Conservation (phyloP, 2,797 vertebrate species). For the Eulemur rubriventer region DNA sequence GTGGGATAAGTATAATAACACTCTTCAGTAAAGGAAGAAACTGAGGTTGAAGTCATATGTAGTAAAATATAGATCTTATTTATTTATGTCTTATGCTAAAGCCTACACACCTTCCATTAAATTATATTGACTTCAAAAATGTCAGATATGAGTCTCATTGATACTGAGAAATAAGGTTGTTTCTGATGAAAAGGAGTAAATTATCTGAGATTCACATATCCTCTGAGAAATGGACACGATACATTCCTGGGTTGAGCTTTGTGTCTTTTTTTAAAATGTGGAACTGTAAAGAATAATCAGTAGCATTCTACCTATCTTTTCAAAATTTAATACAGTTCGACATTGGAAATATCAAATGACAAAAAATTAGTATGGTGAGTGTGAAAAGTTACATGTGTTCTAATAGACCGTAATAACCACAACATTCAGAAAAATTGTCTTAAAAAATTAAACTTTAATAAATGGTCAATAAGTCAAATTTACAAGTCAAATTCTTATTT, state of each 20-base stretch:
- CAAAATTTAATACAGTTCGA: conserved; percentile 27
- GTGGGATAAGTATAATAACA: neutral
- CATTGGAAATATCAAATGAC: neutral
- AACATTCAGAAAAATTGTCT: neutral
- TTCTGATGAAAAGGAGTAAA: neutral
- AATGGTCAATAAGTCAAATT: neutral
- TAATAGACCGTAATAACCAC: neutral
- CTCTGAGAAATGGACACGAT: neutral
- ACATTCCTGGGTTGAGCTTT: neutral
- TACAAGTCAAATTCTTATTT: neutral
- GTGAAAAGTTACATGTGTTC: neutral
- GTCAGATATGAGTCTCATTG: neutral
- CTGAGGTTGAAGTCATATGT: neutral
- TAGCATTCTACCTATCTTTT: neutral
- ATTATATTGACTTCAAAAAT: neutral
- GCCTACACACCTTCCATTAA: neutral
- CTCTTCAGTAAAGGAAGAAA: neutral
- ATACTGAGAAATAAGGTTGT: neutral
- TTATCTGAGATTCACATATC: neutral
- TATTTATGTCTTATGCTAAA: neutral
- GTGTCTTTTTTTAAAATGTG: neutral
- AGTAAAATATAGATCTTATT: neutral
- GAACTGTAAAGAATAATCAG: neutral
- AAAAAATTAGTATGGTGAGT: neutral
- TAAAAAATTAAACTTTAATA: neutral